Base-by-base conservation (phyloP, 2,113 vertebrate species). In the Clarias magur region DNA sequence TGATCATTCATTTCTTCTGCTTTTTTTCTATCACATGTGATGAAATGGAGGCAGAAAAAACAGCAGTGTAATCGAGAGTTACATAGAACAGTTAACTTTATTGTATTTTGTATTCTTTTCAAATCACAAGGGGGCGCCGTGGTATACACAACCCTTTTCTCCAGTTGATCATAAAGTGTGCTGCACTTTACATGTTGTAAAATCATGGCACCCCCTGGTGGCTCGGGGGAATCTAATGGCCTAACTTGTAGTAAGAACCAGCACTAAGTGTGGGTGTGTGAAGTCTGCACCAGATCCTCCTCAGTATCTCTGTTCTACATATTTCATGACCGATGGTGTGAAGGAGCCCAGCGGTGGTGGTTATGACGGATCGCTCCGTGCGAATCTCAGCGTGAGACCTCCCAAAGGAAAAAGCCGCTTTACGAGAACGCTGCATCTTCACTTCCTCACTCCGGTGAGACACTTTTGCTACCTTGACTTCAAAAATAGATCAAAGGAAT, bases 381-480 rank as follows among this genome's bases (percentile, higher is more conserved):
- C 72, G 53, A 78, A 54, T 75, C 30, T 85, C 62, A 53, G 42
- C 53, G 16, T n/a, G 21, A 76, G 73, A 63, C 73, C 21, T 86
- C 84, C 75, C 76, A 0, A 17, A 56, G 81, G 81, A 67, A 81
- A 19, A 53, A 59, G 34, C 67, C 72, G 57, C 80, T 86, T 90
- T 90, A 86, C 86, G 75, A 88, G 25, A 21, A 54, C 70, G 17
- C 81, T 84, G 57, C 68, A 54, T 88, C 56, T 65, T 85, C 11
- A 62, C 54, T 12, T 82, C 56, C 23, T 48, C 42, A 56, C 70
- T 57, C 30, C 57, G 17, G 48, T 48, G 27, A 38, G 73, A 81
- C n/a, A 30, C 70, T 57, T 78, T 75, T 67, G 2, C 10, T 67
- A 89, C 75, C 67, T 75, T 54, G 82, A 82, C 57, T 53, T 21